Conservation (phyloP, 53 echinoderm and acorn worm genomes). For the Paelopatides confundens region DNA sequence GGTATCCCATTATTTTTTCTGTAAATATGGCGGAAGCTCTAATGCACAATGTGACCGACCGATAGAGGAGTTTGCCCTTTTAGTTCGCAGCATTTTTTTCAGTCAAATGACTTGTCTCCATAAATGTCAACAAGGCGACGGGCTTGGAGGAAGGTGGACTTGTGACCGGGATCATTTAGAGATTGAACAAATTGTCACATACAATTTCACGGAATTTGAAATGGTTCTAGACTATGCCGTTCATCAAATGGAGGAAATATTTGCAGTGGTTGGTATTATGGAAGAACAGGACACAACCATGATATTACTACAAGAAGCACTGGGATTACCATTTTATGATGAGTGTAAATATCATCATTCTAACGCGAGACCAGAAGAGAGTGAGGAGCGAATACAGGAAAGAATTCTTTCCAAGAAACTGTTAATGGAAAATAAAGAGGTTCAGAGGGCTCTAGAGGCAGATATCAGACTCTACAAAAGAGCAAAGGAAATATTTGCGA, state of each 20-base stretch:
- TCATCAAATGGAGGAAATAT: not conserved
- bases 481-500: not conserved
- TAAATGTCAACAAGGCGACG: not conserved
- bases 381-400: not conserved
- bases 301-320: not conserved
- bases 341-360: not conserved
- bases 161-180: not conserved
- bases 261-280: not conserved
- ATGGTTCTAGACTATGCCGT: not conserved
- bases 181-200: not conserved
- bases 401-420: not conserved
- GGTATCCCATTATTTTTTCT: slow-evolving; percentile 26
- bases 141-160: not conserved
- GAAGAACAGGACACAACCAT: not conserved
- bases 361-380: not conserved
- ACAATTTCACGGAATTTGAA: not conserved
- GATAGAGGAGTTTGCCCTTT: not conserved
- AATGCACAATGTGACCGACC: not conserved
- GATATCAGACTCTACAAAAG: slow-evolving; percentile 10
- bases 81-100: not conserved
- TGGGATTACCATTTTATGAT: slow-evolving; percentile 16
- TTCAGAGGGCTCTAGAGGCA: not conserved
- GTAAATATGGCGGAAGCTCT: not conserved
- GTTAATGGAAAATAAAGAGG: not conserved
- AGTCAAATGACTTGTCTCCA: not conserved